These are phyloP conservation scores for Andrena fulva DNA, from an alignment of 2,888 invertebrate genomes.

Conservation along the genomic window DNA sequence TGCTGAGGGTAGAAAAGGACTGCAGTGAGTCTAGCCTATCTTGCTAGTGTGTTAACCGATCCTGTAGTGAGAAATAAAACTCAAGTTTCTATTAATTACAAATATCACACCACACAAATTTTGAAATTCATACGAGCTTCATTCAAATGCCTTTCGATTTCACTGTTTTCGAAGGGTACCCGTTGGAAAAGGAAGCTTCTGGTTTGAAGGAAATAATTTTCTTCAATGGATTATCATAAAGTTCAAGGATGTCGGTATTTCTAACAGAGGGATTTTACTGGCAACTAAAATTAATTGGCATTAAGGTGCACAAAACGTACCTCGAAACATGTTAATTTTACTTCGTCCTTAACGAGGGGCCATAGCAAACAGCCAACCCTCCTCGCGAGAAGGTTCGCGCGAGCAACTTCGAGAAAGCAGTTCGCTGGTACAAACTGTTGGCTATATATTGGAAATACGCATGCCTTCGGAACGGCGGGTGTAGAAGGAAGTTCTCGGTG, in stretches of 20 bases:
- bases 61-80: too few relatives aligned
- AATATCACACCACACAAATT: too few relatives aligned
- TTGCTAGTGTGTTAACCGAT: too few relatives aligned
- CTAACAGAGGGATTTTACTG: not conserved
- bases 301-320: not conserved
- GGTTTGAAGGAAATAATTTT: too few relatives aligned
- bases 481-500: constrained; percentile 72
- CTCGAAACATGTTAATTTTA: constrained; percentile 73
- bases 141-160: not conserved
- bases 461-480: constrained; percentile 59
- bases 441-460: constrained; percentile 71
- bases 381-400: constrained; percentile 73
- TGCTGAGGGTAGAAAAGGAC: constrained; percentile 45
- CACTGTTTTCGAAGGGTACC: too few relatives aligned
- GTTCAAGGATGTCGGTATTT: too few relatives aligned
- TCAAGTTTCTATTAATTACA: too few relatives aligned
- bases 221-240: too few relatives aligned
- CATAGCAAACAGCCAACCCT: constrained; percentile 79
- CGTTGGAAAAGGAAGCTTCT: too few relatives aligned
- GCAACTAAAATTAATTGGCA: not conserved
- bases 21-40: not conserved
- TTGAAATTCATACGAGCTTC: too few relatives aligned
- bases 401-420: constrained; percentile 72
- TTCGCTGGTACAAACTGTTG: constrained; percentile 66
- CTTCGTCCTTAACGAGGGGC: constrained; percentile 59